Percentiles rank a stretch among this genome's conserved stretches.
Conservation (phyloP, 2,888 invertebrate species). For the Endomychus coccineus region DNA sequence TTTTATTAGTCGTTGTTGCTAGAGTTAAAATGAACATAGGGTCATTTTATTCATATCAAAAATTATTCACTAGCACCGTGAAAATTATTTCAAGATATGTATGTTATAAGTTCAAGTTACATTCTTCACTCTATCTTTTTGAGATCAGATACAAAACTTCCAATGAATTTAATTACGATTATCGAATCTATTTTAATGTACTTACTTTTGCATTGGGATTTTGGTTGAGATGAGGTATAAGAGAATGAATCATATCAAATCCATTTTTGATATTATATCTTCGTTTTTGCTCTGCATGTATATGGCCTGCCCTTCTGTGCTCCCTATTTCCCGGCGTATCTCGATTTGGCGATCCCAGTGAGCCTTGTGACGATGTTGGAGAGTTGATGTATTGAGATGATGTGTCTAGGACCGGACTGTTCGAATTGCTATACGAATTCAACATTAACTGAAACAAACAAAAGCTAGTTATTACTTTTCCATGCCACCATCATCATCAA, state of each 20-base stretch:
- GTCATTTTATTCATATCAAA: no score
- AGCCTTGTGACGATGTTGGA: slow-evolving; percentile 56
- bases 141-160: slow-evolving; percentile 2
- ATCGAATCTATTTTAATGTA: slow-evolving; percentile 7
- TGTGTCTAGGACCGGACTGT: slow-evolving; percentile 41
- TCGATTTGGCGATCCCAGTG: slow-evolving; percentile 41
- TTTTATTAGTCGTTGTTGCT: no score
- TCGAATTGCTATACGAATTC: slow-evolving; percentile 34
- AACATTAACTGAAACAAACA: slow-evolving; percentile 30
- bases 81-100: no score
- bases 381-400: slow-evolving; percentile 46
- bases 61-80: no score
- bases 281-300: slow-evolving; percentile 93
- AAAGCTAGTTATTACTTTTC: no score
- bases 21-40: no score
- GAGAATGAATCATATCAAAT: slow-evolving; percentile 85
- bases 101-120: no score
- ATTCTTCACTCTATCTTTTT: no score
- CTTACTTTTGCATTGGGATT: slow-evolving; percentile 82
- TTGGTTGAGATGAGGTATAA: slow-evolving; percentile 85
- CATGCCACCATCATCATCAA: no score
- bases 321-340: slow-evolving; percentile 53
- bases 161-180: slow-evolving; percentile 10
- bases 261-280: slow-evolving; percentile 94
- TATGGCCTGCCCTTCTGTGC: slow-evolving; percentile 78